Evolutionary conservation across 2,797 vertebrate species (phyloP).

Genomic region (Hapalemur alaotrensis): DNA sequence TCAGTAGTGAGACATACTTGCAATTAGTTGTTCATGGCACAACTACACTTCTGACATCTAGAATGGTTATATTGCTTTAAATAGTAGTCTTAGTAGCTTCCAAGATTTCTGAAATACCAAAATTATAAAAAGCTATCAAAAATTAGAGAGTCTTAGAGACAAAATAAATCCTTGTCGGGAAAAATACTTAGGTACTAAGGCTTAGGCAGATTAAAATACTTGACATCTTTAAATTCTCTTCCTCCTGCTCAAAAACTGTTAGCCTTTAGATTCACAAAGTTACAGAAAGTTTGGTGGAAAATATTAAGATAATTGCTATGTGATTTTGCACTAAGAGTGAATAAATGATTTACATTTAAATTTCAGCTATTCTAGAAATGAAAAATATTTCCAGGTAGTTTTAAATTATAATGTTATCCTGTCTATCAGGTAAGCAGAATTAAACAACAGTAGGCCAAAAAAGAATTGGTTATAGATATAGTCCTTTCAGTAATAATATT

Average conservation of each 20-base stretch:
- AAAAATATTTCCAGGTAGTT: constrained; percentile 7
- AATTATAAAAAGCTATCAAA: constrained; percentile 28
- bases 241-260: neutral
- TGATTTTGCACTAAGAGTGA: neutral
- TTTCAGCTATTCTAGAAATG: neutral
- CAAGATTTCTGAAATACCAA: neutral
- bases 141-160: neutral
- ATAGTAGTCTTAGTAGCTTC: neutral
- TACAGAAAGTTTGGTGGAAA: neutral
- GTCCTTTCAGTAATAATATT: neutral
- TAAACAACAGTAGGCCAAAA: neutral
- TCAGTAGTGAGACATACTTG: neutral
- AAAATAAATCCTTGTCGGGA: neutral
- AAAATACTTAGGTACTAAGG: neutral
- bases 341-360: neutral
- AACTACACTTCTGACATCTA: neutral
- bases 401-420: neutral
- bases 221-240: neutral
- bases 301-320: neutral
- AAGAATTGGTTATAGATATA: neutral
- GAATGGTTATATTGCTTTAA: neutral
- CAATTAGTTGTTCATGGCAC: neutral
- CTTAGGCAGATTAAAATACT: neutral
- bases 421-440: neutral
- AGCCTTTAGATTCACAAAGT: neutral